Percentiles rank a stretch among this genome's conserved stretches.
Evolutionary conservation across 2,797 vertebrate genomes (phyloP).

Genomic region (Peromyscus eremicus): DNA sequence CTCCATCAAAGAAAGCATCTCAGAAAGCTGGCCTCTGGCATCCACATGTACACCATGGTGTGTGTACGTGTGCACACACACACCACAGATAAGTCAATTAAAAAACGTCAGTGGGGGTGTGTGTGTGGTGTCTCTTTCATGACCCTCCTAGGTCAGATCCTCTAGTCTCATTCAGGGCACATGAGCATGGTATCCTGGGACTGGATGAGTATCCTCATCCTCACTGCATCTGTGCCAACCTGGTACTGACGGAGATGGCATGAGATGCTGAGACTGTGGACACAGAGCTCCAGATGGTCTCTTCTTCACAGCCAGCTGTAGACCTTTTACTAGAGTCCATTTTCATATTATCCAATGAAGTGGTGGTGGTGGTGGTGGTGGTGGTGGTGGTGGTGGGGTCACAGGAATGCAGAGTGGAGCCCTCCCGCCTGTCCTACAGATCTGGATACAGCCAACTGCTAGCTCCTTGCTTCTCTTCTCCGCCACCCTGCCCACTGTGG

Average conservation of each 20-base stretch:
- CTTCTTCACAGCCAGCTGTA: not conserved
- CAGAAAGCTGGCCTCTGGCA: not conserved
- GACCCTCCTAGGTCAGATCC: not conserved
- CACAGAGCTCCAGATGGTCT: not conserved
- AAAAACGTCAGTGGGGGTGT: not conserved
- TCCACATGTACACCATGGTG: too few species aligned
- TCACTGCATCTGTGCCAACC: not conserved
- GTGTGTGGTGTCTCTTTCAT: not conserved
- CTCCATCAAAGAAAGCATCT: not conserved
- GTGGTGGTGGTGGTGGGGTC: not conserved
- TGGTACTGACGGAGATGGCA: not conserved
- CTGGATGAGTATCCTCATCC: not conserved
- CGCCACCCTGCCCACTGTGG: not conserved
- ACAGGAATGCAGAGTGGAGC: not conserved
- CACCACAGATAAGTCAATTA: not conserved
- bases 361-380: not conserved
- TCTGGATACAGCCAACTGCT: not conserved
- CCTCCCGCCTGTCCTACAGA: not conserved
- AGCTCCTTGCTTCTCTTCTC: not conserved
- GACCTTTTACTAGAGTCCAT: not conserved
- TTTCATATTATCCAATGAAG: not conserved
- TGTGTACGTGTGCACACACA: not conserved
- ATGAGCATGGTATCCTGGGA: not conserved
- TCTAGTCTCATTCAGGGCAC: not conserved
- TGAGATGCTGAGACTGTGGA: not conserved